These are phyloP conservation scores for Benthochromis sp. DNA, from an alignment of 2,113 vertebrate genomes.

Conservation along the genomic window DNA sequence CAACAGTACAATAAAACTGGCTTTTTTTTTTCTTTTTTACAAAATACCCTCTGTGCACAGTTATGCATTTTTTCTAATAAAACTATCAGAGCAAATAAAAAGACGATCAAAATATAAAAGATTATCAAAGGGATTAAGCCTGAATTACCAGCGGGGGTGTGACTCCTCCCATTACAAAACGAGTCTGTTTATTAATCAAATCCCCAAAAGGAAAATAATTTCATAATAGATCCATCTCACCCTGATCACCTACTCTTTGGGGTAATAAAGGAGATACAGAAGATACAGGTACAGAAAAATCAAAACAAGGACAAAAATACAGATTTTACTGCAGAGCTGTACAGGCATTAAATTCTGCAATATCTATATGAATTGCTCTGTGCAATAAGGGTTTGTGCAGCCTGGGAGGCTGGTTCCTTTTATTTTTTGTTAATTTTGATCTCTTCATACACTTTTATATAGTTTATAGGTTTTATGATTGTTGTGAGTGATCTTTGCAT, in stretches of 20 bases:
- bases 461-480: background rate
- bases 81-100: background rate
- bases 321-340: background rate
- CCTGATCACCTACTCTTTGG: background rate
- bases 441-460: background rate
- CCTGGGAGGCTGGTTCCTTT: background rate
- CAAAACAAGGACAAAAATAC: background rate
- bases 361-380: background rate
- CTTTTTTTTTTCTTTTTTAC: fast-evolving
- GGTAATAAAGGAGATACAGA: background rate
- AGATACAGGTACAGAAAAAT: background rate
- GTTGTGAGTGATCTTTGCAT: background rate
- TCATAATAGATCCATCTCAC: background rate
- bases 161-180: background rate
- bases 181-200: background rate
- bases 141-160: background rate
- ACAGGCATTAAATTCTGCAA: background rate
- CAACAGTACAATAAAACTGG: background rate
- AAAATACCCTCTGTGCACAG: background rate
- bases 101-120: background rate
- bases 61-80: background rate
- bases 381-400: background rate
- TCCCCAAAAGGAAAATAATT: background rate
- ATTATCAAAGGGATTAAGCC: background rate
- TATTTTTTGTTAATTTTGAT: background rate